Conservation (phyloP, 2,113 vertebrate species). For the Eulemur macaco region DNA sequence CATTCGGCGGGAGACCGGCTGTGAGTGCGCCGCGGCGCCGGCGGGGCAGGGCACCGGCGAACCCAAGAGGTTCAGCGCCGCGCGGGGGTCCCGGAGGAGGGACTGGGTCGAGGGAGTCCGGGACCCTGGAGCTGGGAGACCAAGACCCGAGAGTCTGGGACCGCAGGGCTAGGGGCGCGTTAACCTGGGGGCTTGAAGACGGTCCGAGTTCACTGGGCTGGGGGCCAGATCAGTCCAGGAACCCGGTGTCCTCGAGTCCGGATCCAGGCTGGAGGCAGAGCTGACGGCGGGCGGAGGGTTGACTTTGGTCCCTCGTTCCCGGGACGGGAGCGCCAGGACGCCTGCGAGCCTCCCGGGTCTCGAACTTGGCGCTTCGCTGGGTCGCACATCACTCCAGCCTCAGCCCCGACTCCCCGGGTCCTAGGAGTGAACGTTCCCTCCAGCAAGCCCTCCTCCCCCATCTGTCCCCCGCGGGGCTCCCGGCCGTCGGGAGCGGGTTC, state of each 20-base stretch:
- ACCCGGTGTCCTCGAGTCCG: not conserved
- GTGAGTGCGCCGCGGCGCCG: conserved; percentile 48
- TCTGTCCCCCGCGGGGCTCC: too few relatives aligned
- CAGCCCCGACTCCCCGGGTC: rapidly evolving
- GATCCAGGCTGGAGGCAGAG: not conserved
- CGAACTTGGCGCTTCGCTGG: not conserved
- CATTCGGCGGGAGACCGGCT: conserved; percentile 71
- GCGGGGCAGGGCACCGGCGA: not conserved
- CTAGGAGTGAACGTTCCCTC: rapidly evolving
- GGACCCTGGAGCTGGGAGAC: not conserved
- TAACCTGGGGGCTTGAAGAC: not conserved
- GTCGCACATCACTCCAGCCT: not conserved
- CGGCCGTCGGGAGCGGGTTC: not conserved
- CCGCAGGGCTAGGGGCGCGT: too few relatives aligned
- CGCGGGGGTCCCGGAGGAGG: not conserved
- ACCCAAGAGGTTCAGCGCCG: not conserved
- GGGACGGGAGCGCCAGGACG: not conserved
- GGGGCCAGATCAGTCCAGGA: not conserved
- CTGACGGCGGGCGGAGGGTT: not conserved
- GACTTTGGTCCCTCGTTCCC: not conserved
- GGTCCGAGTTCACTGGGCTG: not conserved
- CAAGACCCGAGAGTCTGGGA: not conserved
- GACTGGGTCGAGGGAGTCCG: not conserved
- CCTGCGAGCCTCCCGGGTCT: not conserved
- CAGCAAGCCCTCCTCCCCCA: rapidly evolving